Evolutionary conservation across 2,797 vertebrate species (phyloP), one percentile per base, ranked within the genome.

Genomic region (Megaceryle alcyon): DNA sequence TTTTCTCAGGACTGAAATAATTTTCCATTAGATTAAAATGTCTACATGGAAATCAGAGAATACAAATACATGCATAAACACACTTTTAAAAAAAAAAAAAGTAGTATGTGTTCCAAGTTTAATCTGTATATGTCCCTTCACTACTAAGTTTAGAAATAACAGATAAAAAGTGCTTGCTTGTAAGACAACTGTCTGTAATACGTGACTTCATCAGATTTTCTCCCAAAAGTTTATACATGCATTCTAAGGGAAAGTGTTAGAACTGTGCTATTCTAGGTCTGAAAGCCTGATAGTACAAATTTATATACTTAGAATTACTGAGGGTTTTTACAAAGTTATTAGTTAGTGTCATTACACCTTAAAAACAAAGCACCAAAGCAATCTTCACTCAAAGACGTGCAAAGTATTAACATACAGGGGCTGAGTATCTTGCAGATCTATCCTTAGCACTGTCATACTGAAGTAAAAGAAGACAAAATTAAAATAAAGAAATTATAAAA

Each of bases 391-490:
- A 72, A 91, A 93, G 33, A 56, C 93, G 91, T 92, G 96, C 86
- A 73, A 76, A 82, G 21, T 19, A 10, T 86, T 75, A 96, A 97
- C 93, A 84, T 88, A 98, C 82, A 92, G 86, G 90, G 76, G 95
- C 44, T 0, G 63, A 80, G 43, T 93, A 88, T 96, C 97, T 97
- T 90, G 96, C 70, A 44, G 94, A 85, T 91, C 66, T 96, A 65
- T 93, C 95, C 84, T 97, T 96, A 91, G 82, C 21, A 31, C 29
- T 53, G 76, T 94, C 96, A 78, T 54, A 96, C 93, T 97, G 82
- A 88, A 88, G 76, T 85, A 88, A 89, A 94, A 94, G 61, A 94
- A 94, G 61, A 82, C 22, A 3, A 82, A 90, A 84, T 75, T 41
- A 78, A 91, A 82, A 90, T 82, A 7, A 91, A 39, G 5, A 60